Conservation (phyloP, 2,797 vertebrate species). For the Delichon dasypus region DNA sequence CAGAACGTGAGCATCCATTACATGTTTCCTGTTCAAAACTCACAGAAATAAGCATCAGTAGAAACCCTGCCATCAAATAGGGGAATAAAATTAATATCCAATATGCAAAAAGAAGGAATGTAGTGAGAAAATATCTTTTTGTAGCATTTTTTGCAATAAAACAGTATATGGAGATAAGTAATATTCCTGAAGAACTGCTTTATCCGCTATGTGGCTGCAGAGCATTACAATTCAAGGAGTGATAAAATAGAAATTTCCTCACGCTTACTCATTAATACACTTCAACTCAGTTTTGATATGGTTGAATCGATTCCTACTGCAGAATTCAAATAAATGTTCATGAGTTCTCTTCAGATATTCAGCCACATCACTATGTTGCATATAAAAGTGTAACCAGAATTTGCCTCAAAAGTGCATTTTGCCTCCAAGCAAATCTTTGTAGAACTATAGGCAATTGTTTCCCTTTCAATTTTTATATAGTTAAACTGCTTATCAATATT, state of each 20-base stretch:
- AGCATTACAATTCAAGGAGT: neutral
- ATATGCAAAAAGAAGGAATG: neutral
- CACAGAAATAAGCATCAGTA: neutral
- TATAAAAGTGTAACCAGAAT: neutral
- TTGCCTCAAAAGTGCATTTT: neutral
- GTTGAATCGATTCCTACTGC: neutral
- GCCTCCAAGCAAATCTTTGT: neutral
- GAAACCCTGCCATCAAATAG: neutral
- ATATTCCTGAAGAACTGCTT: neutral
- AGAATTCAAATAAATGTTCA: constrained; percentile 21
- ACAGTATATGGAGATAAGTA: neutral
- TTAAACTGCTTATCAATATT: neutral
- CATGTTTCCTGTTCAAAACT: neutral
- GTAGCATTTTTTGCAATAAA: neutral
- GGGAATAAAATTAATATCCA: neutral
- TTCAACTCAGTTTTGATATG: neutral
- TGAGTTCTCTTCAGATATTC: neutral
- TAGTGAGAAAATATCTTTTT: neutral
- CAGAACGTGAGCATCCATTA: neutral
- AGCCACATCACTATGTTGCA: neutral
- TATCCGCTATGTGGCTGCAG: neutral
- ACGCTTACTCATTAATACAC: neutral
- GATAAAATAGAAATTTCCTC: neutral
- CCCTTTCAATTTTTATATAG: neutral
- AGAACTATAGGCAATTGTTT: neutral